Percentiles rank a stretch among this genome's conserved stretches.
phyloP scores from a whole-genome alignment of 2,888 invertebrate species.

The Drosophila lacicola region DNA sequence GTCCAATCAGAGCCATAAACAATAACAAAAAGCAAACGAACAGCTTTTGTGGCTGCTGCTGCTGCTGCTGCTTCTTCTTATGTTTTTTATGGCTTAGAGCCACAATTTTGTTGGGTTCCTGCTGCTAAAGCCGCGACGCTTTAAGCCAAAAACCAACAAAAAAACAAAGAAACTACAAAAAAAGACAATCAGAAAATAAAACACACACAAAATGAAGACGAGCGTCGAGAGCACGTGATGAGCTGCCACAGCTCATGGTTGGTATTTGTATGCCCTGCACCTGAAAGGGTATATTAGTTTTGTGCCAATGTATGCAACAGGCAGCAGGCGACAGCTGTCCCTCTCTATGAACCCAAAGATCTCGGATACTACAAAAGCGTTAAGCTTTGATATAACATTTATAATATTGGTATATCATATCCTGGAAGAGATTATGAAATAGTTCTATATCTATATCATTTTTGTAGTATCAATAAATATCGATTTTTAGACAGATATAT shows the following conservation, averaged over 20 bases:
- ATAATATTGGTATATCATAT: no score
- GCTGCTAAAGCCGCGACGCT: conserved; percentile 45
- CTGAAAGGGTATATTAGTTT: no score
- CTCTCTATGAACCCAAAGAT: no score
- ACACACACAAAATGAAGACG: conserved; percentile 42
- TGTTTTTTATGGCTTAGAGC: conserved; percentile 16
- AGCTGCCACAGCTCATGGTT: conserved; percentile 44
- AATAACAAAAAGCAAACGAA: conserved; percentile 59
- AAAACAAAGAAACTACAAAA: conserved; percentile 2
- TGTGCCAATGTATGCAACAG: no score
- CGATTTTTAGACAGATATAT: no score
- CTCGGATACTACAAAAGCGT: no score
- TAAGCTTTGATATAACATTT: no score
- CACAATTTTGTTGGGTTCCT: conserved; percentile 50
- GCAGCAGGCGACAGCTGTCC: no score
- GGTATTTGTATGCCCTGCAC: conserved; percentile 7
- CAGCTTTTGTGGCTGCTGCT: conserved; percentile 53
- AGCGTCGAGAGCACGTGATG: conserved; percentile 67
- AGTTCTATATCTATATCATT: no score
- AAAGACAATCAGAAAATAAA: conserved; percentile 19
- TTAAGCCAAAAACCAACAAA: conserved; percentile 5
- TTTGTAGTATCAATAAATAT: no score
- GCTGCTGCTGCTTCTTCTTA: neutral
- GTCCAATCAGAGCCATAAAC: conserved; percentile 41
- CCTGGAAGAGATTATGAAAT: no score